These are phyloP conservation scores for Clamator glandarius DNA, from an alignment of 2,797 vertebrate species.

Conservation along the genomic window DNA sequence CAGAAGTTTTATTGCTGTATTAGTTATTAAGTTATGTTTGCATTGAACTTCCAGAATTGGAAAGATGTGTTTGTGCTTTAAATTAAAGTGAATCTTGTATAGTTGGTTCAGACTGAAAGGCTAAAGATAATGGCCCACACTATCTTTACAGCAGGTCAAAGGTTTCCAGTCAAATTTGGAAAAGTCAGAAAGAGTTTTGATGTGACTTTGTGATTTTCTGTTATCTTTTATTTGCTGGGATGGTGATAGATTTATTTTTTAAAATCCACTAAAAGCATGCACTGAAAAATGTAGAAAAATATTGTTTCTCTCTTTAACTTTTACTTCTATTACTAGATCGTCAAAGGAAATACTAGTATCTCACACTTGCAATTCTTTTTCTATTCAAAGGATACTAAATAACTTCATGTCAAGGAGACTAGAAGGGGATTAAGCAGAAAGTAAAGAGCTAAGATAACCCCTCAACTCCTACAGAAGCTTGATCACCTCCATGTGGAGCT, in stretches of 20 bases:
- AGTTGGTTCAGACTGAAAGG: slow-evolving; percentile 29
- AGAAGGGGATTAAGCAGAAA: neutral
- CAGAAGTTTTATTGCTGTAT: slow-evolving; percentile 72
- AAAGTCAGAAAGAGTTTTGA: neutral
- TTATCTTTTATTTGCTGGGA: neutral
- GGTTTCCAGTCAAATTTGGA: neutral
- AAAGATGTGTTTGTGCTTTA: slow-evolving; percentile 70
- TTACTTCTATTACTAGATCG: neutral
- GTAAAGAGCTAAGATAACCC: neutral
- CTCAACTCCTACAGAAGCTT: neutral
- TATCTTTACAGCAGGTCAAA: slow-evolving; percentile 21
- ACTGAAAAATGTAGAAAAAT: neutral
- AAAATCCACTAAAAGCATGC: neutral
- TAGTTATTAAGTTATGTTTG: slow-evolving; percentile 73
- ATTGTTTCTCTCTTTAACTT: neutral
- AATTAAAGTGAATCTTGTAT: slow-evolving; percentile 42
- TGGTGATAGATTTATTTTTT: neutral
- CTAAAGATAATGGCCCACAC: neutral
- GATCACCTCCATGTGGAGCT: neutral
- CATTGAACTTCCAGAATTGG: slow-evolving; percentile 62
- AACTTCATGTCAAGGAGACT: neutral
- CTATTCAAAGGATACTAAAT: neutral
- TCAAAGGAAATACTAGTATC: neutral
- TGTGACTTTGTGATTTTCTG: neutral
- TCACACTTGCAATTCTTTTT: neutral